A percentile compares a stretch with the other conserved stretches of the same genome.
Evolutionary conservation across 2,113 vertebrate genomes (phyloP).

Genomic region (Piprites chloris): DNA sequence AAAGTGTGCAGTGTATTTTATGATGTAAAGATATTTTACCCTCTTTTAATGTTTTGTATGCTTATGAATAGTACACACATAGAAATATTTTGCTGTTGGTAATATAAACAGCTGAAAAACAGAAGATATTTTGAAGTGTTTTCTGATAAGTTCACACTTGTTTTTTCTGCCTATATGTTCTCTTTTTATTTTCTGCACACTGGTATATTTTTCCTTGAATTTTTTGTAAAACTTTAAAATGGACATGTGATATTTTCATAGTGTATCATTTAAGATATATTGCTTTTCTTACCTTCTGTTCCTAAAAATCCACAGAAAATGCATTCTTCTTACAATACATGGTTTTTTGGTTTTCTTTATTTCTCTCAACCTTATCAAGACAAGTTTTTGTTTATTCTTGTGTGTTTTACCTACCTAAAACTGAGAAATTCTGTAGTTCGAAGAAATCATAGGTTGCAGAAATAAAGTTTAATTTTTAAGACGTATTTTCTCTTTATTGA

Average conservation of each 20-base stretch:
- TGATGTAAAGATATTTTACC: background rate
- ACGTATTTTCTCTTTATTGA: background rate
- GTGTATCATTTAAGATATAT: background rate
- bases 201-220: background rate
- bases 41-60: background rate
- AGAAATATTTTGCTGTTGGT: background rate
- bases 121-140: background rate
- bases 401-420: background rate
- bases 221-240: background rate
- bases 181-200: background rate
- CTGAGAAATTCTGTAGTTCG: background rate
- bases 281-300: background rate
- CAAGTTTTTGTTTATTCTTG: background rate
- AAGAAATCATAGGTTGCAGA: background rate
- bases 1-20: background rate
- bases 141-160: background rate
- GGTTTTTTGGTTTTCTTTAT: background rate
- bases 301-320: background rate
- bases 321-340: background rate
- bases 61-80: background rate
- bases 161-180: background rate
- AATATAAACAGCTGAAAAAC: slow-evolving; percentile 2
- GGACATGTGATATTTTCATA: background rate
- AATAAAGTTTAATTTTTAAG: background rate
- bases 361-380: background rate